phyloP scores from a whole-genome alignment of 53 echinoderm and acorn worm genomes.

The Henricia sp. region DNA sequence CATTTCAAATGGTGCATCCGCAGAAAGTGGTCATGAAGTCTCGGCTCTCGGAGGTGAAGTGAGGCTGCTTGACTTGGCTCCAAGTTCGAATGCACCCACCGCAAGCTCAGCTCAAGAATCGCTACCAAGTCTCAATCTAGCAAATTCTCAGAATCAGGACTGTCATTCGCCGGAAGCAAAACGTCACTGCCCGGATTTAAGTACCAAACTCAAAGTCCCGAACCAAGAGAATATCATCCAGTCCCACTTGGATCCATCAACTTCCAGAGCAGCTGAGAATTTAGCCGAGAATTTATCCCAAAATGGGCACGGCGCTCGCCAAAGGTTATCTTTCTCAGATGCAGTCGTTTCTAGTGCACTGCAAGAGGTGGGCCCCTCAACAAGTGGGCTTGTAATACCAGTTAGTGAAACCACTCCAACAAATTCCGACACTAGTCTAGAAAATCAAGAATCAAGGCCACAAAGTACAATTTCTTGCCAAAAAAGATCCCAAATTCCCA shows the following conservation, averaged over 20 bases:
- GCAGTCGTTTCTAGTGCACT: constrained; percentile 41
- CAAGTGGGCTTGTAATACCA: neutral
- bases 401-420: neutral
- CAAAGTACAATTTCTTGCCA: neutral
- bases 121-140: neutral
- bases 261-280: constrained; percentile 15
- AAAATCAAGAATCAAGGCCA: neutral
- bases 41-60: neutral
- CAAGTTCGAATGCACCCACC: neutral
- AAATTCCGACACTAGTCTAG: neutral
- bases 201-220: neutral
- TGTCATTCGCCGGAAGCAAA: constrained; percentile 52
- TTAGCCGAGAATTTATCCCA: neutral
- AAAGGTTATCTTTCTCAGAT: constrained; percentile 30
- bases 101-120: constrained; percentile 19
- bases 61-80: constrained; percentile 7
- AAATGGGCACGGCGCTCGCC: neutral
- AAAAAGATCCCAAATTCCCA: too few species aligned
- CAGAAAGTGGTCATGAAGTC: constrained; percentile 3
- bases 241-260: neutral
- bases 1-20: neutral
- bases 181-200: constrained; percentile 39
- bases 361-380: constrained; percentile 20
- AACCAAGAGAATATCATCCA: neutral
- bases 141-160: neutral